Evolutionary conservation across 2,113 vertebrate species (phyloP), one percentile per base, ranked within the genome.

Genomic region (Rattus rattus): DNA sequence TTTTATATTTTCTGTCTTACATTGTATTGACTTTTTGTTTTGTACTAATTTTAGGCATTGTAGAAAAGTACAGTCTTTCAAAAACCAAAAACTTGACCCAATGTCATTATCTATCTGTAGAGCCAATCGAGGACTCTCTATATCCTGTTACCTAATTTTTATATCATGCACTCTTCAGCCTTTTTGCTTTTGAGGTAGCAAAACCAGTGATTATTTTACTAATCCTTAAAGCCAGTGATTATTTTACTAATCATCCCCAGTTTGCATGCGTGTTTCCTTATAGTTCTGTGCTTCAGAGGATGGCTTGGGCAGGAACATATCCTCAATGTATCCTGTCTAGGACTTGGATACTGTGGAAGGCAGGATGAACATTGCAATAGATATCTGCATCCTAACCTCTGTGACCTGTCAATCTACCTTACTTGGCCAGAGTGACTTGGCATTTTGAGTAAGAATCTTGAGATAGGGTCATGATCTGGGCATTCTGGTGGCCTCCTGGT

Each of bases 1-100:
- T 80, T 96, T 91, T 85, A 43, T 77, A 39, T 84, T 93, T 76
- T 93, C 67, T 43, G n/a, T 22, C 19, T 83, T 73, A 54, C 26
- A 52, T 67, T 65, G 36, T 63, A 69, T 88, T 73, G 61, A 28
- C 10, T 86, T 94, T 77, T 80, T 72, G 54, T 94, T 92, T 88
- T 95, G 63, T 59, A 4, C 26, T 84, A 33, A 65, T 70, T 95
- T 96, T 96, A 30, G 63, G 13, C 22, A 36, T 47, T 81, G n/a
- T n/a, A 85, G 52, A 43, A 88, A 92, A 33, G 6, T 61, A 86
- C 70, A 61, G 52, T 92, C 52, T 63, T 70, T 81, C 36, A 87
- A 76, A 36, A 43, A 22, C 77, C 69, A 93, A 43, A 19, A 95
- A 47, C 47, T 70, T 56, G 11, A 83, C 54, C 17, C 0, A 1